These are phyloP conservation scores for Brachionus rotundiformis DNA, from an alignment of 1,140 invertebrate genomes.

Conservation along the genomic window DNA sequence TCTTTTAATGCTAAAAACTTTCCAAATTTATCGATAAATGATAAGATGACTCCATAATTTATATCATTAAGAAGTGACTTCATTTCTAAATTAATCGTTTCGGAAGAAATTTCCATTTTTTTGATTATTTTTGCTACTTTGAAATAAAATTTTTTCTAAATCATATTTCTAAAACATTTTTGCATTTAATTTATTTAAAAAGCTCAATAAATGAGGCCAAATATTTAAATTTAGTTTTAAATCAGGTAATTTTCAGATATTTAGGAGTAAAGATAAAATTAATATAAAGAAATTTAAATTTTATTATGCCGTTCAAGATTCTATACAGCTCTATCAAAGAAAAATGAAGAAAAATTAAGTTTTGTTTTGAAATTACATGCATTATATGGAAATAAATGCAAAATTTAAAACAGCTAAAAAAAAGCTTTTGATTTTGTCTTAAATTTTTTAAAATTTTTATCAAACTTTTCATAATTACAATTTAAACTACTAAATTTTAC, in stretches of 20 bases:
- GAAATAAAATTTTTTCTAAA: neutral
- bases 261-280: too few species aligned
- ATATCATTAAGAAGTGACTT: neutral
- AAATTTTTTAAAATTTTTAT: neutral
- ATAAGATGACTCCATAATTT: slow-evolving; percentile 45
- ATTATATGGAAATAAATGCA: neutral
- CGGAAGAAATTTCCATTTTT: neutral
- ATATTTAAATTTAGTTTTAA: neutral
- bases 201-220: neutral
- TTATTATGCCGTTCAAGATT: neutral
- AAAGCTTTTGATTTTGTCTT: neutral
- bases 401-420: neutral
- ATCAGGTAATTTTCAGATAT: too few species aligned
- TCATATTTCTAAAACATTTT: slow-evolving; percentile 6
- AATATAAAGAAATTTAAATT: too few species aligned
- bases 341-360: slow-evolving; percentile 18
- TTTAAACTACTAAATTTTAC: neutral
- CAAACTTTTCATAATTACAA: neutral
- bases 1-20: neutral
- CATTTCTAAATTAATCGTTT: neutral
- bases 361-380: slow-evolving; percentile 41
- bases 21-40: slow-evolving; percentile 46
- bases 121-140: neutral
- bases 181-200: neutral
- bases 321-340: neutral